A percentile compares a stretch with the other conserved stretches of the same genome.
Evolutionary conservation across 1,140 invertebrate genomes (phyloP).

Genomic region (Fopius arisanus): DNA sequence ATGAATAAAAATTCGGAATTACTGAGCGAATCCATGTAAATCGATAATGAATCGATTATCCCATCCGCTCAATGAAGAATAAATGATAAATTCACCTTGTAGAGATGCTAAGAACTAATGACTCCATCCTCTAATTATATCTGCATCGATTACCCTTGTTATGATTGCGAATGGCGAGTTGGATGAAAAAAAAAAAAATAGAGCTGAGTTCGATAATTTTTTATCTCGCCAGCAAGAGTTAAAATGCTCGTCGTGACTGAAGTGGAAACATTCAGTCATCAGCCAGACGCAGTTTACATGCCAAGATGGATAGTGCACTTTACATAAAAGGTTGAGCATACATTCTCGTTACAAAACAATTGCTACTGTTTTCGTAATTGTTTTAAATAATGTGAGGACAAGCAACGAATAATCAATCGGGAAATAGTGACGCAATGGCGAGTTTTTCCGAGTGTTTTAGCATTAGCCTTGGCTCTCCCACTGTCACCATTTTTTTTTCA

Average conservation of each 20-base stretch:
- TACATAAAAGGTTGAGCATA: background rate
- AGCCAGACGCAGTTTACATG: background rate
- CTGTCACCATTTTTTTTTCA: background rate
- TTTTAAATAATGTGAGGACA: background rate
- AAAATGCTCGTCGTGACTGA: background rate
- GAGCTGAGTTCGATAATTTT: background rate
- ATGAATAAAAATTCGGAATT: no score
- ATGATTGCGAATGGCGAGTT: background rate
- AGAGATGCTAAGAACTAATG: background rate
- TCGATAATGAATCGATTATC: no score
- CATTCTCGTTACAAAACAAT: background rate
- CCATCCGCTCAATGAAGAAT: no score
- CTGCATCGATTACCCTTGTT: background rate
- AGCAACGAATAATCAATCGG: background rate
- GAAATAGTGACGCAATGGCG: background rate
- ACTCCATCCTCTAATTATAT: background rate
- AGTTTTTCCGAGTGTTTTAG: background rate
- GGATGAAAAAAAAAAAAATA: background rate
- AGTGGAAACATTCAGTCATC: background rate
- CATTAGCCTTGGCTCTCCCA: background rate
- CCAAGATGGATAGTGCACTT: background rate
- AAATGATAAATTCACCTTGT: background rate
- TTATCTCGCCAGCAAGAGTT: background rate
- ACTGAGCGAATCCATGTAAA: no score
- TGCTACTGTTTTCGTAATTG: background rate